Conservation (phyloP, 2,888 invertebrate genomes). For the Xanthia icteritia region DNA sequence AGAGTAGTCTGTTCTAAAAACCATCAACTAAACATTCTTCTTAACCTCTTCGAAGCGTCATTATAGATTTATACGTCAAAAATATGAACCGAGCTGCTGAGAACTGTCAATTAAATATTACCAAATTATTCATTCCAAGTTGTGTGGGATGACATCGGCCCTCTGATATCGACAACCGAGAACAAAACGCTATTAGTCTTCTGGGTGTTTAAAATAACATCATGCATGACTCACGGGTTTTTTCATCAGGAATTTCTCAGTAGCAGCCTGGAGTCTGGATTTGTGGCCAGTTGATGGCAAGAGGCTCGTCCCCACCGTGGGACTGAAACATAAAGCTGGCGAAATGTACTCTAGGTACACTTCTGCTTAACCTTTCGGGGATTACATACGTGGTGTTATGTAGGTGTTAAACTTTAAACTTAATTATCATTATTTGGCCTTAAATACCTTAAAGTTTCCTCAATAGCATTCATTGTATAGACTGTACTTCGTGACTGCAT, state of each 20-base stretch:
- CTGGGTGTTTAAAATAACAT: too few relatives aligned
- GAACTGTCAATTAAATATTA: not conserved
- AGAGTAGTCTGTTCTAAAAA: not conserved
- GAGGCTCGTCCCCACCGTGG: not conserved
- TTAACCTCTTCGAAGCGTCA: not conserved
- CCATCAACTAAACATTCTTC: too few relatives aligned
- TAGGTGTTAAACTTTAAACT: not conserved
- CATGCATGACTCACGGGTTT: not conserved
- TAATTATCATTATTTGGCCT: not conserved
- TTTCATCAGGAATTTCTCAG: not conserved
- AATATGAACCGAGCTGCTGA: not conserved
- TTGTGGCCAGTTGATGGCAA: not conserved
- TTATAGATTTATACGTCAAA: too few relatives aligned
- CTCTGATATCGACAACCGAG: too few relatives aligned
- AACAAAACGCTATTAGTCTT: not conserved
- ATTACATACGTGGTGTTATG: not conserved
- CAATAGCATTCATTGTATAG: constrained; percentile 7
- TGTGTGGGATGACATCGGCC: not conserved
- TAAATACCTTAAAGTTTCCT: not conserved
- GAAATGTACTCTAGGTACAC: not conserved
- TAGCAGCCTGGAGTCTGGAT: not conserved
- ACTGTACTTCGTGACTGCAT: constrained; percentile 39
- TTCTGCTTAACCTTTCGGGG: not conserved
- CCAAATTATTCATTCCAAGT: not conserved
- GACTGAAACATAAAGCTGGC: not conserved